Conservation (phyloP, 2,888 invertebrate species). For the Cheilosia vernalis region DNA sequence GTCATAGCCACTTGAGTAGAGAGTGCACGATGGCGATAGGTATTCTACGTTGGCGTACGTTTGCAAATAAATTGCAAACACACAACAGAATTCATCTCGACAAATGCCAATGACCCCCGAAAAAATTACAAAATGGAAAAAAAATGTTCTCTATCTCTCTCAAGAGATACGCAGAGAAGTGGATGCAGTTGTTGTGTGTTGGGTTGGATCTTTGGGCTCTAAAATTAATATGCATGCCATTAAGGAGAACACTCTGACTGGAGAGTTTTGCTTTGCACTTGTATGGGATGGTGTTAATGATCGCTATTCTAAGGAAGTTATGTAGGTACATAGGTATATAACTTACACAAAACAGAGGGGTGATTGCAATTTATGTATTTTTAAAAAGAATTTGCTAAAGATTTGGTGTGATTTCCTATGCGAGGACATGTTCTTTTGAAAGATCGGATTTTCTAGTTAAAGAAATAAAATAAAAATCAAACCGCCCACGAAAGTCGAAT, state of each 20-base stretch:
- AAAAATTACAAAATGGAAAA: constrained; percentile 26
- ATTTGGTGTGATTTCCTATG: no score
- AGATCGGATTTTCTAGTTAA: no score
- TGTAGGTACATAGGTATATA: neutral
- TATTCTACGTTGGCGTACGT: constrained; percentile 70
- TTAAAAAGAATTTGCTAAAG: no score
- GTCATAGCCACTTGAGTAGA: constrained; percentile 69
- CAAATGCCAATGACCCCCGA: constrained; percentile 63
- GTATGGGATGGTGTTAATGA: constrained; percentile 50
- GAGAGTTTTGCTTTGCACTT: neutral
- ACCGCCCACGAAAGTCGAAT: no score
- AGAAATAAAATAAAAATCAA: no score
- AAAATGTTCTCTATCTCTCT: constrained; percentile 62
- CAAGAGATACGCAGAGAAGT: constrained; percentile 29
- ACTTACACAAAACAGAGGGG: neutral
- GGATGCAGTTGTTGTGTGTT: constrained; percentile 54
- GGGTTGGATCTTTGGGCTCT: constrained; percentile 40
- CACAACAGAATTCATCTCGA: constrained; percentile 67
- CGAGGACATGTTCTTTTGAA: no score
- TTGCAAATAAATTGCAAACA: constrained; percentile 47
- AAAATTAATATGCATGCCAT: constrained; percentile 43
- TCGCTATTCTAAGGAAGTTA: constrained; percentile 27
- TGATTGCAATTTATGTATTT: neutral
- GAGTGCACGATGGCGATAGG: constrained; percentile 56
- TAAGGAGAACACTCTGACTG: neutral